Evolutionary conservation across 2,888 invertebrate genomes (phyloP), one percentile per base, ranked within the genome.

Genomic region (Thymelicus lineola): DNA sequence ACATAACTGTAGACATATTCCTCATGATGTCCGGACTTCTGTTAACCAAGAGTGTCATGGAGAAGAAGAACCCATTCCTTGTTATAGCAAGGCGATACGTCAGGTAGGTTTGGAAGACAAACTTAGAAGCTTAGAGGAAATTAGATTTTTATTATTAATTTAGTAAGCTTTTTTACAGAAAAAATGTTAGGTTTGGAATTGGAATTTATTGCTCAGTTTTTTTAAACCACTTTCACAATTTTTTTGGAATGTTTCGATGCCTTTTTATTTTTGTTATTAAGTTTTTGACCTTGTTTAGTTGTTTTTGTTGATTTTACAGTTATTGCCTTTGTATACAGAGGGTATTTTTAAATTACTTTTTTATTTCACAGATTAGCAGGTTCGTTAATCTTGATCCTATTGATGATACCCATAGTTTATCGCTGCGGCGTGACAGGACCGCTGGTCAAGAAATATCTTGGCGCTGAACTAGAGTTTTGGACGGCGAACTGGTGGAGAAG

Each of bases 1-100:
- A 82, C 12, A 17, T 84, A 0, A 7, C 79, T 0, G 80, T 83
- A 6, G 84, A 86, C 61, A 81, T 80, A 0, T 85, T 81, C 69
- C 75, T 85, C 6, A 70, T 79, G 3, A 78, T 86, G 74, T 85
- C 85, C 0, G 85, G 83, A 1, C 57, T 86, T 55, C 28, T 55
- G 14, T 55, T 55, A 6, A 12, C 14, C 7, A 55, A 55, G 14
- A 14, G 55, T 12, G 10, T 55, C 6, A 35, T 55, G 28, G 55
- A 55, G 55, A 55, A 55, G 55, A 35, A 28, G 12, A 7, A 20
- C 14, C 20, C 6, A 57, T 42, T 62, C 35, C 28, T 9, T 65
- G 14, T 55, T 28, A 55, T 55, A 55, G 7, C 6, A 6, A 55
- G 28, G 55, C 55, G 55, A 14, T 55, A 55, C 14, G 9, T 55